Conservation (phyloP, 92 coral and sea anemone genomes). For the Palythoa grandiflora region DNA sequence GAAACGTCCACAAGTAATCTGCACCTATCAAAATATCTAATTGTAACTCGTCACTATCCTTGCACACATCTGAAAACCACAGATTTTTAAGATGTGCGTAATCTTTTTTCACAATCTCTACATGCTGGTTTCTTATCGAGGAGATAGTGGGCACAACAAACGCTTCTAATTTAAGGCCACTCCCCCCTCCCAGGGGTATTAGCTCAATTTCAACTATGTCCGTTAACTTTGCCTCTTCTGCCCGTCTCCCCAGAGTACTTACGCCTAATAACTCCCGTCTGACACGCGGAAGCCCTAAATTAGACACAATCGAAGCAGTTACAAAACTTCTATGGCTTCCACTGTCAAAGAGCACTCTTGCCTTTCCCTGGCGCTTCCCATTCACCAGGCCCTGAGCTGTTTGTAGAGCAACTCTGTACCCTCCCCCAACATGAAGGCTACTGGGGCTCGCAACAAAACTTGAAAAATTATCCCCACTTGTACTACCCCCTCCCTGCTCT, state of each 20-base stretch:
- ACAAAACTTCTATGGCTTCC: too few relatives aligned
- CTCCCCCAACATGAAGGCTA: conserved; percentile 2
- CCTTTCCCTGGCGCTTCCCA: background rate
- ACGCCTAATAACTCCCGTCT: background rate
- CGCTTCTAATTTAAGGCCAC: background rate
- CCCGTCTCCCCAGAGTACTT: background rate
- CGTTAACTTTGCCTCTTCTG: background rate
- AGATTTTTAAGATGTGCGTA: background rate
- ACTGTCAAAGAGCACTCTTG: background rate
- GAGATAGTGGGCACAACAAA: conserved; percentile 2
- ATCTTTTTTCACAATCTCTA: background rate
- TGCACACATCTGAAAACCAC: background rate
- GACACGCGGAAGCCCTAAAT: background rate
- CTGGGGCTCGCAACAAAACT: background rate
- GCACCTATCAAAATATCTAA: too few relatives aligned
- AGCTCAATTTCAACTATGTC: background rate
- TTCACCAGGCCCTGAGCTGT: background rate
- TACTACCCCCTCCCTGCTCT: too few relatives aligned
- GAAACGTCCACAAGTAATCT: too few relatives aligned
- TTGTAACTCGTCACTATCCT: background rate
- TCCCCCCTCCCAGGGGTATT: conserved; percentile 1
- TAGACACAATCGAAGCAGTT: background rate
- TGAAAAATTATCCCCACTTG: too few relatives aligned
- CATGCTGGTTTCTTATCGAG: background rate
- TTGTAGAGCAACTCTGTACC: conserved; percentile 5